phyloP scores from a whole-genome alignment of 2,888 invertebrate species.

The Cybosia mesomella region DNA sequence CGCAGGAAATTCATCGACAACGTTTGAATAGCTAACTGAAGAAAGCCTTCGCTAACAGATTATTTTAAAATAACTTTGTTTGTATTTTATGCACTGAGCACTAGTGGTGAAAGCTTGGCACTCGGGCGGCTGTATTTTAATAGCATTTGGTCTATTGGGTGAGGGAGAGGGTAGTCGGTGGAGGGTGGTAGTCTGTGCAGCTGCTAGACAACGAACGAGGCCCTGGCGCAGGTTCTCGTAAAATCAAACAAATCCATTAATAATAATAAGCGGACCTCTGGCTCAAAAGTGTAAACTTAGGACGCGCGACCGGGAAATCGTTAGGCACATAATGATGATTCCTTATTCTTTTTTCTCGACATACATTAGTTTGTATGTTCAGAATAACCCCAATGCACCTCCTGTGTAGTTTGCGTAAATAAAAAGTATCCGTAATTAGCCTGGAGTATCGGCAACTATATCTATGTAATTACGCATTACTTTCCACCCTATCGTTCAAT shows the following conservation, averaged over 20 bases:
- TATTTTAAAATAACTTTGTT: background rate
- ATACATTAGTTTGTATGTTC: background rate
- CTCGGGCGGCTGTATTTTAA: background rate
- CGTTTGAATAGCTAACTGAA: background rate
- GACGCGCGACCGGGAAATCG: background rate
- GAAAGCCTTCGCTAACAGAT: background rate
- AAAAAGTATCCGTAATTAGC: constrained; percentile 68
- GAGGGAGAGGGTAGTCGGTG: too few species aligned
- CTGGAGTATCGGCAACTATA: constrained; percentile 29
- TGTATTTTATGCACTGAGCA: background rate
- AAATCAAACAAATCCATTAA: background rate
- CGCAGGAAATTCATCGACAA: too few species aligned
- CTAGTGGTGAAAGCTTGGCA: background rate
- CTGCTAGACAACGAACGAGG: too few species aligned
- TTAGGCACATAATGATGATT: background rate
- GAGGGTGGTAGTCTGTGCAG: too few species aligned
- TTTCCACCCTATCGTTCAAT: constrained; percentile 39
- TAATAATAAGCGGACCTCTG: too few species aligned
- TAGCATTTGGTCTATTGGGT: too few species aligned
- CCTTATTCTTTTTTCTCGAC: background rate
- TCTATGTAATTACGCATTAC: constrained; percentile 36
- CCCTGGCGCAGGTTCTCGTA: background rate
- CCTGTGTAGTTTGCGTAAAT: constrained; percentile 11
- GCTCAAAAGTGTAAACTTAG: too few species aligned
- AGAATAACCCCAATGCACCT: constrained; percentile 2